Conservation (phyloP, 2,888 invertebrate genomes). For the Eupithecia dodoneata region DNA sequence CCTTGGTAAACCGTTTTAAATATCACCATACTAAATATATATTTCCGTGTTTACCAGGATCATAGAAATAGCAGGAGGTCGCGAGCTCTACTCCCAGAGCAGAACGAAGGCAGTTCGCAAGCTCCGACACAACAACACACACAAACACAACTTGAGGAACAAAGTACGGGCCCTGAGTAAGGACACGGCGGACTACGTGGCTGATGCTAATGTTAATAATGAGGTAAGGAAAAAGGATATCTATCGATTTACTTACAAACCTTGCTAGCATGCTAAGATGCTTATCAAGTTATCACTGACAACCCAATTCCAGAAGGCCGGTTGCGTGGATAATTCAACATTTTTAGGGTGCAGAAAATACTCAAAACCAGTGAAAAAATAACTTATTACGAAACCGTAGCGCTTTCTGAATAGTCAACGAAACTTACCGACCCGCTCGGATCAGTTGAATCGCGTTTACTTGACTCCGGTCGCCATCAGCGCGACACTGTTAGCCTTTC, state of each 20-base stretch:
- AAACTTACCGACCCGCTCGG: not conserved
- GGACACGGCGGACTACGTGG: constrained; percentile 69
- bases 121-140: constrained; percentile 84
- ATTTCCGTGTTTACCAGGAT: constrained; percentile 62
- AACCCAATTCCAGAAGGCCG: not conserved
- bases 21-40: not conserved
- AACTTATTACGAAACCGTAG: not conserved
- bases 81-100: constrained; percentile 93
- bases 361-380: not conserved
- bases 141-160: constrained; percentile 79
- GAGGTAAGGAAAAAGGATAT: constrained; percentile 59
- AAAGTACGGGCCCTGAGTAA: constrained; percentile 73
- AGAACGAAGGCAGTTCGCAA: constrained; percentile 90
- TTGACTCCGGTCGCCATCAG: not conserved
- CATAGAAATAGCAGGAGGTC: constrained; percentile 90
- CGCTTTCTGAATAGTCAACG: not conserved
- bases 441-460: not conserved
- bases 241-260: not conserved
- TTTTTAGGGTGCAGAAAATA: not conserved
- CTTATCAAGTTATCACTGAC: not conserved
- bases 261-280: not conserved
- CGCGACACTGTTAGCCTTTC: not conserved
- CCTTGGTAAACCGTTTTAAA: too few relatives aligned
- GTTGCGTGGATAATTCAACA: not conserved
- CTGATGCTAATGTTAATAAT: constrained; percentile 69